A percentile compares a stretch with the other conserved stretches of the same genome.
These are phyloP conservation scores for Microctonus brassicae DNA, from an alignment of 2,888 invertebrate species.

Conservation along the genomic window DNA sequence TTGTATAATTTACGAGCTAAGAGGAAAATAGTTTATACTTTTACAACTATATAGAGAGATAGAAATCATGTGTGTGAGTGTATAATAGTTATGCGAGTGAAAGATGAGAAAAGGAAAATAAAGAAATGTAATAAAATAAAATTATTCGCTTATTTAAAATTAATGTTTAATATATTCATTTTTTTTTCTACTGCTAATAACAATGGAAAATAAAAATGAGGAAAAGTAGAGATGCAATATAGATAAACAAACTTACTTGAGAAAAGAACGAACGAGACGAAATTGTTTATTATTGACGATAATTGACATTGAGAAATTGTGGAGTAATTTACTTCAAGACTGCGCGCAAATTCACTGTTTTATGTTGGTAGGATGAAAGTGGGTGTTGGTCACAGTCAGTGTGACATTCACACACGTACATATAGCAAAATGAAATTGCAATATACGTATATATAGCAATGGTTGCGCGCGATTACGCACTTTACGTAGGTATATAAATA, in stretches of 20 bases:
- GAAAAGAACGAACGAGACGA: too few species aligned
- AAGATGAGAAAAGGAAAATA: too few species aligned
- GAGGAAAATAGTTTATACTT: neutral
- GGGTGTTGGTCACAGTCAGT: conserved; percentile 18
- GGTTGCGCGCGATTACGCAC: neutral
- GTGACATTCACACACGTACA: conserved; percentile 1
- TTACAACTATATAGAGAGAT: neutral
- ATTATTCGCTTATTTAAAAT: neutral
- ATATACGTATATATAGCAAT: neutral
- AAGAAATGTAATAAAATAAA: conserved; percentile 5
- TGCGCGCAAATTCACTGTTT: neutral
- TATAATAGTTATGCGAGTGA: neutral
- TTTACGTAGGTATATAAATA: neutral
- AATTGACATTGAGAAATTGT: neutral
- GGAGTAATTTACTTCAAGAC: neutral
- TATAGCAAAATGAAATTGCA: neutral
- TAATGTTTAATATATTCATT: neutral
- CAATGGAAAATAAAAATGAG: neutral
- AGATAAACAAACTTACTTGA: too few species aligned
- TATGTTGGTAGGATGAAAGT: neutral
- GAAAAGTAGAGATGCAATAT: too few species aligned
- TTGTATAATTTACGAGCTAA: neutral
- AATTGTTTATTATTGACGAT: neutral
- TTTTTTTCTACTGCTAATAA: neutral
- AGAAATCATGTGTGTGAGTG: neutral